Evolutionary conservation across 1,140 invertebrate species (phyloP).

Genomic region (Micrasema minimum): DNA sequence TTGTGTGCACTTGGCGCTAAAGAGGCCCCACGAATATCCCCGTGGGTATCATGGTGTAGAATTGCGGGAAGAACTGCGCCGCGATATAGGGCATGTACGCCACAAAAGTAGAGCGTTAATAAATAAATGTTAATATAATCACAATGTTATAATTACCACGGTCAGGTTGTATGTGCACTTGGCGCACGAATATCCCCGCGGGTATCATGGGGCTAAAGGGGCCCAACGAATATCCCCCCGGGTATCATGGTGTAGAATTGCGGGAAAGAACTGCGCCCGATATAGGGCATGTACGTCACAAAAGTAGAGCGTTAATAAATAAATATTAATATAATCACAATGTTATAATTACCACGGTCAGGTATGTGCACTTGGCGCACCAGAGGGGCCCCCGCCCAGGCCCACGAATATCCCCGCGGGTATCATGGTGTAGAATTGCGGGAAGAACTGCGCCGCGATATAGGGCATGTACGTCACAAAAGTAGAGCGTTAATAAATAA

Average conservation of each 20-base stretch:
- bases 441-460: conserved; percentile 86
- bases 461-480: conserved; percentile 89
- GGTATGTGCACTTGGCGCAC: conserved; percentile 89
- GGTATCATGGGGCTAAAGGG: too few species aligned
- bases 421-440: conserved; percentile 84
- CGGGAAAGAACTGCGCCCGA: conserved; percentile 88
- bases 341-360: conserved; percentile 80
- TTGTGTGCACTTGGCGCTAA: conserved; percentile 96
- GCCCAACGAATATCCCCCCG: conserved; percentile 81
- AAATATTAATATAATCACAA: too few species aligned
- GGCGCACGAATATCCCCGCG: conserved; percentile 80
- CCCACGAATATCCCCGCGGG: conserved; percentile 85
- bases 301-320: too few species aligned
- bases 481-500: too few species aligned
- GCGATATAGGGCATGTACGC: conserved; percentile 95
- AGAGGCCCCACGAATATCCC: conserved; percentile 91
- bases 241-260: conserved; percentile 85
- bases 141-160: conserved; percentile 63
- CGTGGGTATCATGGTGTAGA: conserved; percentile 92
- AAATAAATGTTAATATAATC: too few species aligned
- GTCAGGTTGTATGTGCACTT: conserved; percentile 92
- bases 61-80: conserved; percentile 90
- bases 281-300: too few species aligned
- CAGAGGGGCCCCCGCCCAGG: conserved; percentile 87
- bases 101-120: too few species aligned